Evolutionary conservation across 2,113 vertebrate species (phyloP), one percentile per base, ranked within the genome.

Genomic region (Hipposideros armiger): DNA sequence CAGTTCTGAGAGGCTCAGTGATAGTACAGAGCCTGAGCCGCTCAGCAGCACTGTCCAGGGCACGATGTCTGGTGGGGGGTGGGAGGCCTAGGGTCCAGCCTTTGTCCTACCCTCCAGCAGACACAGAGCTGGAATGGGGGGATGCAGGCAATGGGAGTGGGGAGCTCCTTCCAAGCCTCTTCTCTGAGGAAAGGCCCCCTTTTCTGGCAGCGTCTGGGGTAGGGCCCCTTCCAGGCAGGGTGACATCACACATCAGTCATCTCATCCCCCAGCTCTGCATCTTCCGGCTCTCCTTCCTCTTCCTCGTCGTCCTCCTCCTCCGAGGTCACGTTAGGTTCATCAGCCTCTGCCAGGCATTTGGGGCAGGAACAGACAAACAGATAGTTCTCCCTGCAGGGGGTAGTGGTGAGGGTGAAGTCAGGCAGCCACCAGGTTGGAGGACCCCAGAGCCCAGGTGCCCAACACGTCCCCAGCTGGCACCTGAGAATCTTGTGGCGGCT

Each of bases 401-500:
- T 16, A 16, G 13, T 45, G 17, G 72, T 28, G 36, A 93, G 24
- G n/a, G 30, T 20, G 26, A 81, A 91, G 67, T 70, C 36, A 88
- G 88, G 45, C 10, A 56, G 54, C 60, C 45, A 36, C 36, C 11
- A 24, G 62, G 87, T 62, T 6, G 13, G 40, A 86, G 67, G 70
- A 30, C 22, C 80, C 70, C 66, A 30, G 45, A 91, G 36, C 86
- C 88, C 76, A 36, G 26, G 42, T 45, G 4, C 96, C 85, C 97
- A 15, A 60, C 69, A 15, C 0, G 2, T 30, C 85, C 91, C 94
- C 85, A 14, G 30, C 62, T 30, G 93, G 90, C 98, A 99, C 99
- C 99, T 99, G 98, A 99, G 99, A 95, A 99, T 99, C 98, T 99
- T 99, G 98, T 99, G 99, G 90, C 99, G 99, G 98, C 99, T 99